phyloP scores from a whole-genome alignment of 1,140 invertebrate genomes.

The Drosophila persimilis region DNA sequence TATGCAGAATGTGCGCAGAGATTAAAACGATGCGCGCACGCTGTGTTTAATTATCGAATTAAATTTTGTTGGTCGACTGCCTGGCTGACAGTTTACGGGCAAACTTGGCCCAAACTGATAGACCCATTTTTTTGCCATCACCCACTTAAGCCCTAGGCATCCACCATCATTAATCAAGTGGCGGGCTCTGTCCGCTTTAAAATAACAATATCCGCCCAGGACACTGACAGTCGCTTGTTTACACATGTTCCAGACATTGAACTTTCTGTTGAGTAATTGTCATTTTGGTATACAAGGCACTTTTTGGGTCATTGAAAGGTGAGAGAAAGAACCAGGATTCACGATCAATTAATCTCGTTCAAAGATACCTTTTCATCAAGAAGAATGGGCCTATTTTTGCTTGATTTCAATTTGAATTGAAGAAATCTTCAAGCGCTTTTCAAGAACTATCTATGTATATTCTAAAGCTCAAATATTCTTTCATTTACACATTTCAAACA shows the following conservation, averaged over 20 bases:
- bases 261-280: too few relatives aligned
- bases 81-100: conserved; percentile 30
- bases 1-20: conserved; percentile 77
- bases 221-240: conserved; percentile 21
- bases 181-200: not conserved
- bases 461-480: too few relatives aligned
- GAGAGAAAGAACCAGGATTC: too few relatives aligned
- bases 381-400: too few relatives aligned
- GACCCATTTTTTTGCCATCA: conserved; percentile 15
- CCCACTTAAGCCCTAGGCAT: conserved; percentile 1
- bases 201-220: conserved; percentile 1
- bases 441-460: too few relatives aligned
- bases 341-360: too few relatives aligned
- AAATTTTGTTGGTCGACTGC: conserved; percentile 30
- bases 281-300: too few relatives aligned
- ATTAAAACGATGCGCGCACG: conserved; percentile 66
- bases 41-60: conserved; percentile 72
- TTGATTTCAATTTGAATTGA: too few relatives aligned
- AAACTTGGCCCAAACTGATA: conserved; percentile 24
- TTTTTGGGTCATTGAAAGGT: too few relatives aligned
- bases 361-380: too few relatives aligned
- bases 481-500: too few relatives aligned
- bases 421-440: too few relatives aligned
- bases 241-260: not conserved
- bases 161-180: conserved; percentile 7